Percentiles rank a stretch among this genome's conserved stretches.
These are phyloP conservation scores for Podocnemis expansa DNA, from an alignment of 2,113 vertebrate genomes.

Conservation along the genomic window DNA sequence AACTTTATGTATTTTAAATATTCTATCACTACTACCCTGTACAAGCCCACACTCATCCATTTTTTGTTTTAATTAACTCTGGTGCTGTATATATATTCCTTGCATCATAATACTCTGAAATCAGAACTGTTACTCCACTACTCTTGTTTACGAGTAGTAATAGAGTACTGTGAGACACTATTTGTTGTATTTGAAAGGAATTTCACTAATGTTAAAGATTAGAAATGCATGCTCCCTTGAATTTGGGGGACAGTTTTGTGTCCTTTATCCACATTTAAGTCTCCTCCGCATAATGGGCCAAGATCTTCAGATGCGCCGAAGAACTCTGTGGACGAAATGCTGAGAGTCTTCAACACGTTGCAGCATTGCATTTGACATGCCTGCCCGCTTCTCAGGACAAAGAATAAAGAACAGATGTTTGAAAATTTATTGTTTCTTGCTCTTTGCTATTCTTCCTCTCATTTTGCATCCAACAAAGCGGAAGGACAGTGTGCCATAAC, in stretches of 20 bases:
- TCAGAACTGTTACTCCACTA: neutral
- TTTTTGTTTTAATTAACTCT: neutral
- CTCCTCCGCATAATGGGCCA: neutral
- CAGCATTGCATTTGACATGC: neutral
- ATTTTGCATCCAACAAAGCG: neutral
- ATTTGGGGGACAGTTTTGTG: fast-evolving
- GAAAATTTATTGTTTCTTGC: neutral
- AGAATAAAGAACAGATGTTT: neutral
- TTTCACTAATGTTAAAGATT: neutral
- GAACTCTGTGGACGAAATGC: neutral
- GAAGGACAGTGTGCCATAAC: neutral
- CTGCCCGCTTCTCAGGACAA: neutral
- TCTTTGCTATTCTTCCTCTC: neutral
- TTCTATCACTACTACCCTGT: neutral
- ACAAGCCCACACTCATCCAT: neutral
- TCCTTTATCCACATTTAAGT: neutral
- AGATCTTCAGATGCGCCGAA: neutral
- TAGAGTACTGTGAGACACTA: neutral
- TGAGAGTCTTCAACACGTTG: neutral
- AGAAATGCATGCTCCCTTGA: neutral
- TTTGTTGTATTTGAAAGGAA: neutral
- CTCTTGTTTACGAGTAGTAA: neutral
- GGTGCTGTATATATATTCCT: neutral
- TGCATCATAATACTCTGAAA: neutral
- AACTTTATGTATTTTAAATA: neutral